phyloP scores from a whole-genome alignment of 2,888 invertebrate genomes.

The Cyrtodaria siliqua region DNA sequence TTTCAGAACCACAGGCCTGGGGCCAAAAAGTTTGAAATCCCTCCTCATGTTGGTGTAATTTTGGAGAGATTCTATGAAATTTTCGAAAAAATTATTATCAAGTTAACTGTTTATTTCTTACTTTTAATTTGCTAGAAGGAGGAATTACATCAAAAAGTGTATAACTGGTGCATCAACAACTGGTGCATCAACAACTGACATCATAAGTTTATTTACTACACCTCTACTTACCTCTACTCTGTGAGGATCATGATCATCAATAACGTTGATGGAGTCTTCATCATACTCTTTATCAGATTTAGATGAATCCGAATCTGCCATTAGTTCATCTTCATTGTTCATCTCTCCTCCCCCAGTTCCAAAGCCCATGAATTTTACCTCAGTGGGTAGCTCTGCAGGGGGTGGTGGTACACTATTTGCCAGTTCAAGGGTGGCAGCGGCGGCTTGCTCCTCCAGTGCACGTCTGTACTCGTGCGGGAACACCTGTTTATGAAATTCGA shows the following conservation, averaged over 20 bases:
- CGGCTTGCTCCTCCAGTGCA: slow-evolving; percentile 91
- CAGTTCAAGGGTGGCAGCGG: slow-evolving; percentile 72
- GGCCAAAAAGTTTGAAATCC: too few species aligned
- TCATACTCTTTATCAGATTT: slow-evolving; percentile 56
- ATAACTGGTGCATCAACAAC: too few species aligned
- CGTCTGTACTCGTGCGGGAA: slow-evolving; percentile 99
- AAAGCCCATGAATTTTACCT: background rate
- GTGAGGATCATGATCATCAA: slow-evolving; percentile 58
- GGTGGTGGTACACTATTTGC: slow-evolving; percentile 33
- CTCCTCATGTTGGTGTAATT: too few species aligned
- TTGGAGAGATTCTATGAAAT: too few species aligned
- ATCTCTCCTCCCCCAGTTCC: slow-evolving; percentile 3
- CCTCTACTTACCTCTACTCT: slow-evolving; percentile 58
- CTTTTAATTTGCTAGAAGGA: too few species aligned
- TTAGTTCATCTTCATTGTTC: slow-evolving; percentile 12
- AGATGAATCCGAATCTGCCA: slow-evolving; percentile 5
- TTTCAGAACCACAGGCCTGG: too few species aligned
- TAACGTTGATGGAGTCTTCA: slow-evolving; percentile 69
- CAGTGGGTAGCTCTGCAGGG: slow-evolving; percentile 1
- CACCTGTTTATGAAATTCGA: too few species aligned
- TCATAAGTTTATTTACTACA: too few species aligned
- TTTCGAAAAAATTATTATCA: too few species aligned
- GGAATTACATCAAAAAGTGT: too few species aligned
- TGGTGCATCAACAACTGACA: too few species aligned
- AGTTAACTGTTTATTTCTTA: too few species aligned